phyloP scores from a whole-genome alignment of 37 sponge, comb jelly and placozoan genomes.

The Oopsacas minuta region DNA sequence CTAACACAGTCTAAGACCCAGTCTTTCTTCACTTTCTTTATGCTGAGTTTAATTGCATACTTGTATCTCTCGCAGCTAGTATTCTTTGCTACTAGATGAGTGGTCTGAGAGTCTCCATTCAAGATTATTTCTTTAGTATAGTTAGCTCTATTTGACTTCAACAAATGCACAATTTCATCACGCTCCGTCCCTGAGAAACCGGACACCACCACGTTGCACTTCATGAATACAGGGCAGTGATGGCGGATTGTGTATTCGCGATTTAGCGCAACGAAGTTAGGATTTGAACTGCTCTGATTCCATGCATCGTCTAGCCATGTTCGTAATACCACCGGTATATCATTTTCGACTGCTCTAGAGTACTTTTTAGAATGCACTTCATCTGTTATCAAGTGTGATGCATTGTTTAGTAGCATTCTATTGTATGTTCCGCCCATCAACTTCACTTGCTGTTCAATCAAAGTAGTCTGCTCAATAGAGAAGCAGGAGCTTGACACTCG shows the following conservation, averaged over 20 bases:
- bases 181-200: neutral
- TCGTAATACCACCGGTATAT: neutral
- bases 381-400: neutral
- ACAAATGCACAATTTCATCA: neutral
- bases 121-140: neutral
- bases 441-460: neutral
- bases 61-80: neutral
- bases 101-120: neutral
- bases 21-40: neutral
- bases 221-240: neutral
- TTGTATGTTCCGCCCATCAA: neutral
- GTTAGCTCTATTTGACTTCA: neutral
- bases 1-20: neutral
- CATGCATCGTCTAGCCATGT: slow-evolving; percentile 6
- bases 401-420: neutral
- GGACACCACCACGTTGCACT: neutral
- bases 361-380: neutral
- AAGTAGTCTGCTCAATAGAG: neutral
- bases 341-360: neutral
- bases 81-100: neutral
- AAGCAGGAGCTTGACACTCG: neutral
- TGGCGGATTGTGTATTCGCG: neutral
- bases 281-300: neutral
- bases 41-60: neutral
- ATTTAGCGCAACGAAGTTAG: neutral